Conservation (phyloP, 2,797 vertebrate species). For the Alcedo quadribrachys region DNA sequence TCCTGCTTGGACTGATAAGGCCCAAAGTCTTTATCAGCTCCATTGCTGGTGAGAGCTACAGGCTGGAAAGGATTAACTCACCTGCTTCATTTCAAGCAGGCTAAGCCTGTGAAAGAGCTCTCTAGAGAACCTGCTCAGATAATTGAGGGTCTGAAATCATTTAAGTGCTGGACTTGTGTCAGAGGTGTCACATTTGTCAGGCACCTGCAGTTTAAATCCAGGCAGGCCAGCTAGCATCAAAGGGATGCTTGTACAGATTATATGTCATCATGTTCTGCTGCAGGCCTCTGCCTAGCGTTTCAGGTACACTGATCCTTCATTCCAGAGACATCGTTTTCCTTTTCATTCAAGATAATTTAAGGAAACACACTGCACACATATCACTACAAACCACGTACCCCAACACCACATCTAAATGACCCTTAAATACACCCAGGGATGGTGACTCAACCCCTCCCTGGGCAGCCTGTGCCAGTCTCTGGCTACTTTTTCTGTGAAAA, state of each 20-base stretch:
- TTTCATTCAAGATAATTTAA: neutral
- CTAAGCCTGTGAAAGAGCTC: neutral
- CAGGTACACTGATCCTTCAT: neutral
- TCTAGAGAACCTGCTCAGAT: neutral
- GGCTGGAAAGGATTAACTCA: conserved; percentile 13
- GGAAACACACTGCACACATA: rapidly evolving
- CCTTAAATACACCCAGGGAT: no score
- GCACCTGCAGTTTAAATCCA: neutral
- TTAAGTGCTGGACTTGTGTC: neutral
- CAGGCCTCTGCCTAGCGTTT: neutral
- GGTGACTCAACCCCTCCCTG: no score
- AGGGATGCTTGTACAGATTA: neutral
- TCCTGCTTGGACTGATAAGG: neutral
- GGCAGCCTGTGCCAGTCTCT: no score
- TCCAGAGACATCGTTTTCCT: neutral
- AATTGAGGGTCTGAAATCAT: neutral
- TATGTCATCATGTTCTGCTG: neutral
- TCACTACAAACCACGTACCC: neutral
- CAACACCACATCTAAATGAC: no score
- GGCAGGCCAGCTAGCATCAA: neutral
- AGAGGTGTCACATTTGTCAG: neutral
- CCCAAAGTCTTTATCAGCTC: neutral
- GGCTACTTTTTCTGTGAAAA: no score
- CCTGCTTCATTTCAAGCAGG: neutral
- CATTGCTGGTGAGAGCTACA: neutral